A percentile compares a stretch with the other conserved stretches of the same genome.
These are phyloP conservation scores for Theropithecus gelada DNA, from an alignment of 2,113 vertebrate genomes.

Conservation along the genomic window DNA sequence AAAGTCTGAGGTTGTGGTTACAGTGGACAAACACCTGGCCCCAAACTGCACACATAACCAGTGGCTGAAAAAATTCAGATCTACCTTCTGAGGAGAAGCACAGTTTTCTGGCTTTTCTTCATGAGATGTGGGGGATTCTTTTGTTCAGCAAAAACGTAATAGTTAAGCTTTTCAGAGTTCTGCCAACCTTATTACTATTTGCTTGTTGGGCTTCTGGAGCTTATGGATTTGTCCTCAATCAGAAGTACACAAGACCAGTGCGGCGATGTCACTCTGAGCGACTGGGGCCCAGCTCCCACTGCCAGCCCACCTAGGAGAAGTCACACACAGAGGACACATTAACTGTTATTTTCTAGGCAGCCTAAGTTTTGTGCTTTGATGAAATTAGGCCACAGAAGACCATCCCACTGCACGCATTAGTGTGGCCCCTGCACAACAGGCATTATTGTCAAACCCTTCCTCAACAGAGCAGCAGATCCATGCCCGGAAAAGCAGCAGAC, in stretches of 20 bases:
- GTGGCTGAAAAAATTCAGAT: neutral
- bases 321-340: too few species aligned
- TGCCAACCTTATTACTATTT: neutral
- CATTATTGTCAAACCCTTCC: neutral
- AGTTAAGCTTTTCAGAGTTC: neutral
- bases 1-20: neutral
- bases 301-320: neutral
- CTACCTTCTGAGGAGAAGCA: neutral
- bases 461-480: too few species aligned
- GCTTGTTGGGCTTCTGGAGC: neutral
- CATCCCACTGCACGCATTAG: neutral
- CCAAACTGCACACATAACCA: neutral
- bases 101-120: neutral
- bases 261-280: neutral
- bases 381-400: neutral
- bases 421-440: neutral
- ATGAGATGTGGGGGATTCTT: neutral
- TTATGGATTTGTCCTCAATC: neutral
- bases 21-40: rapidly evolving
- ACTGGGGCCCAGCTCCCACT: neutral
- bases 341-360: neutral
- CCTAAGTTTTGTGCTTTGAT: neutral
- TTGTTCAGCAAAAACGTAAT: neutral
- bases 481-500: neutral
- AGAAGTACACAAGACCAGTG: neutral